A percentile compares a stretch with the other conserved stretches of the same genome.
phyloP scores from a whole-genome alignment of 2,888 invertebrate genomes.

The Oasisia sp. region DNA sequence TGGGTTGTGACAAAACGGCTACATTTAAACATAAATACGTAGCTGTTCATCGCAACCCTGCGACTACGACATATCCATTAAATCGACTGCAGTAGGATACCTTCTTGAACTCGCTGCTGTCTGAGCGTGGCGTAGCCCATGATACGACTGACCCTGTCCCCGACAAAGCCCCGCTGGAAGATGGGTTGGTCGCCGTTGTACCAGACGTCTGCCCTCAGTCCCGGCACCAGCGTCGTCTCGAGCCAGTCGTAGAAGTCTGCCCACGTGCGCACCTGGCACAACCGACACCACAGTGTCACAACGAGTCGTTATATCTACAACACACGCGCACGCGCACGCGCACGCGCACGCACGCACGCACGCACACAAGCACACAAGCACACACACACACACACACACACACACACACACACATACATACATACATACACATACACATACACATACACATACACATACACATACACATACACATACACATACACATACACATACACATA shows the following conservation, averaged over 20 bases:
- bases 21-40: background rate
- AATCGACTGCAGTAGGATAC: background rate
- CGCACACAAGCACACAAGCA: no score
- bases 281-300: background rate
- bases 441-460: no score
- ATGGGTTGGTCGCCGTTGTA: constrained; percentile 69
- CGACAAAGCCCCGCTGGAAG: constrained; percentile 67
- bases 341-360: no score
- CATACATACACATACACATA: no score
- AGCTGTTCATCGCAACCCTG: background rate
- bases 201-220: constrained; percentile 65
- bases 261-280: constrained; percentile 35
- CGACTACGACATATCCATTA: background rate
- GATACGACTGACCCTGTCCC: constrained; percentile 68
- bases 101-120: constrained; percentile 64
- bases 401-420: no score
- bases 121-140: constrained; percentile 70
- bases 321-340: no score
- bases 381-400: no score
- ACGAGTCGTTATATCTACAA: no score
- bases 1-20: background rate
- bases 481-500: constrained; percentile 13
- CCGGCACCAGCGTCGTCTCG: constrained; percentile 61
- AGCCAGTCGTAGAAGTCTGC: constrained; percentile 67
- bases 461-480: no score